Evolutionary conservation across 2,113 vertebrate genomes (phyloP).

Genomic region (Mixornis gularis): DNA sequence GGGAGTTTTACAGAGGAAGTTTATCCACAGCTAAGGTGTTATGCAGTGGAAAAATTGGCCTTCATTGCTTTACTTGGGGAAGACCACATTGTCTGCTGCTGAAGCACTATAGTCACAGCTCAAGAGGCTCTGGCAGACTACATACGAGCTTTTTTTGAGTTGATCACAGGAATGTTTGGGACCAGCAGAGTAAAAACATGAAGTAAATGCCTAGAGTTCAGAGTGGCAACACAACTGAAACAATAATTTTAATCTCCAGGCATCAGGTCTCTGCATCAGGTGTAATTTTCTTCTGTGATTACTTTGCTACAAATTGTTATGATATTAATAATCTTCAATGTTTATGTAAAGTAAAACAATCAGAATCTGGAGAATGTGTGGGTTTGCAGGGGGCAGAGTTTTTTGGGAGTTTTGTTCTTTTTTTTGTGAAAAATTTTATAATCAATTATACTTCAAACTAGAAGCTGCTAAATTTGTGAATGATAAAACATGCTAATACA

Average conservation of each 20-base stretch:
- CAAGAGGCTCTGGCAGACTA: neutral
- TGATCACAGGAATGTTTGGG: too few relatives aligned
- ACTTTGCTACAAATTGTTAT: neutral
- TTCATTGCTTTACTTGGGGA: neutral
- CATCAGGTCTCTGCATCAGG: neutral
- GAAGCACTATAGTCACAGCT: neutral
- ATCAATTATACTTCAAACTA: neutral
- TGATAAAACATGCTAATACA: neutral
- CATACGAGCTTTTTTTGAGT: neutral
- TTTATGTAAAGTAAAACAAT: neutral
- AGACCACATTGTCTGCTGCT: neutral
- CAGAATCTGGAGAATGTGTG: neutral
- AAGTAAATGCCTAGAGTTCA: neutral
- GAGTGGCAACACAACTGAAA: neutral
- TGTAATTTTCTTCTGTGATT: neutral
- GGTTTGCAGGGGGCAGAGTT: fast-evolving
- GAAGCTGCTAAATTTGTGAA: neutral
- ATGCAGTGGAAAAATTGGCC: neutral
- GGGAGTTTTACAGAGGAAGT: neutral
- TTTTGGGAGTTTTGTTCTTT: neutral
- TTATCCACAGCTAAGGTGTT: neutral
- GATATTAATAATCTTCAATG: neutral
- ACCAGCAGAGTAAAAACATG: neutral
- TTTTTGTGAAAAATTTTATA: neutral
- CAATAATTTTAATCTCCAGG: neutral